Percentiles rank a stretch among this genome's conserved stretches.
phyloP scores from a whole-genome alignment of 2,797 vertebrate species.

The Squalus acanthias region DNA sequence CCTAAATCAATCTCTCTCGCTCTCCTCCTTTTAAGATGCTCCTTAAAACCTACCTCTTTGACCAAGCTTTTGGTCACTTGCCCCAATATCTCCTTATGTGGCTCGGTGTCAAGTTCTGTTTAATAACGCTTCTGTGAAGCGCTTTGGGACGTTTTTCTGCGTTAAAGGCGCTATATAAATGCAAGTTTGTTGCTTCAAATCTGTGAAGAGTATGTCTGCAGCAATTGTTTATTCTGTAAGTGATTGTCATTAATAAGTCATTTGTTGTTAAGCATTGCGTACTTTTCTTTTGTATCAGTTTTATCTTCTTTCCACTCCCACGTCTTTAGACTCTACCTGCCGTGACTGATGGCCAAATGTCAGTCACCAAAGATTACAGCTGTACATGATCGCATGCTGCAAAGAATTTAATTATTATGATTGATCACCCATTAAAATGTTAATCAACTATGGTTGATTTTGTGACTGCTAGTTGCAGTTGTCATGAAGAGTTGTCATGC shows the following conservation, averaged over 20 bases:
- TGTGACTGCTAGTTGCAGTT: background rate
- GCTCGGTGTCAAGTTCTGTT: background rate
- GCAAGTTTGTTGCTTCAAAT: background rate
- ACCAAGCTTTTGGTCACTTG: background rate
- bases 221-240: background rate
- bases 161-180: background rate
- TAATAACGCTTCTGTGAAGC: background rate
- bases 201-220: background rate
- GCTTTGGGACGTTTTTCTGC: background rate
- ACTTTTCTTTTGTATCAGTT: background rate
- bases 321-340: background rate
- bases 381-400: background rate
- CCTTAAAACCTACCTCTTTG: background rate
- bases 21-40: no score
- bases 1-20: background rate
- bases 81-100: background rate
- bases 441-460: background rate
- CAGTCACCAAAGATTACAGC: background rate
- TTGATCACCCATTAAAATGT: conserved; percentile 32
- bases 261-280: background rate
- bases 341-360: background rate
- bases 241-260: conserved; percentile 4
- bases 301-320: background rate
- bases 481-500: conserved; percentile 8
- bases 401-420: conserved; percentile 27